Evolutionary conservation across 2,888 invertebrate species (phyloP), one percentile per base, ranked within the genome.

Genomic region (Lasioglossum leucozonium): DNA sequence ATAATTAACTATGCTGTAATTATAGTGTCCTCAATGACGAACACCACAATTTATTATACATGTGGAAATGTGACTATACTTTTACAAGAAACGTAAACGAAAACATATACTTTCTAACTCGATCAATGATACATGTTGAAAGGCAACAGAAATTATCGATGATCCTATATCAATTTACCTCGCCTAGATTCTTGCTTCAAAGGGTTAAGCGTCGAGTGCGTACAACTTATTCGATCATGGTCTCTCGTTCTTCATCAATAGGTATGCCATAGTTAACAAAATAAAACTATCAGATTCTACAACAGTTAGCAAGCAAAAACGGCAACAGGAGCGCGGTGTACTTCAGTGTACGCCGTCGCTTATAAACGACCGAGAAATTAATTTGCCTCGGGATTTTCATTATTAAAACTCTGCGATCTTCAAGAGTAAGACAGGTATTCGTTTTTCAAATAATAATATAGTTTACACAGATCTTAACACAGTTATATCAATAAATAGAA

Each of bases 241-340:
- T 69, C 72, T 80, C 65, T 72, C 67, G 42, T 81, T 82, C 74
- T 69, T 79, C 55, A 42, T 34, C 81, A 55, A 87, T 79, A 87
- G 65, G 78, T 77, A 81, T 75, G 79, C 67, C 72, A 73, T 87
- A 58, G 72, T 92, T 92, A 93, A 94, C 92, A 93, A 93, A 94
- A 94, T 93, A 94, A 93, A 94, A 93, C 92, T 94, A 94, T 93
- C 87, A 92, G 92, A 93, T 87, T 91, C 92, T 94, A 94, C 93
- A 94, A 94, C 94, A 94, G 92, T 93, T 93, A 94, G 94, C 93
- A 94, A 94, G 94, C 93, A 91, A 92, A 92, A 93, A 91, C 92
- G 90, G 87, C 92, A 87, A 89, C 87, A 85, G 89, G 69, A 73
- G 81, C 83, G 79, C 67, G 79, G 42, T 82, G 55, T 40, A 81